These are phyloP conservation scores for Syngnathus floridae DNA, from an alignment of 2,113 vertebrate species.

Conservation along the genomic window DNA sequence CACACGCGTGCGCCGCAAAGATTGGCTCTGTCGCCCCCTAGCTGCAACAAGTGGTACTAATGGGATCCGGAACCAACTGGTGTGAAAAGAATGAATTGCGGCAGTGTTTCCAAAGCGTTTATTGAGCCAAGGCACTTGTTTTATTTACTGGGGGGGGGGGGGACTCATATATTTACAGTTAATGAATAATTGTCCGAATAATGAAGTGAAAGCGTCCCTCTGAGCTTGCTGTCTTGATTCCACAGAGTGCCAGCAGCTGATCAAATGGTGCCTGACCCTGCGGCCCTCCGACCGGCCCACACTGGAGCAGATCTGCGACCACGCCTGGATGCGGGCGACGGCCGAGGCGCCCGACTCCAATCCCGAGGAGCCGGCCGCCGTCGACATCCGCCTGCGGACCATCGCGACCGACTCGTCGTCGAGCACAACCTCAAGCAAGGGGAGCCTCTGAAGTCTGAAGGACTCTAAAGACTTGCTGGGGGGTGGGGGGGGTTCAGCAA, in stretches of 20 bases:
- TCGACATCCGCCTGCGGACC: constrained; percentile 83
- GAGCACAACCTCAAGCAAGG: constrained; percentile 95
- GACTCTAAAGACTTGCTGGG: constrained; percentile 58
- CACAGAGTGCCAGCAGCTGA: constrained; percentile 92
- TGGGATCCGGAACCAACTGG: not conserved
- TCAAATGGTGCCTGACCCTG: constrained; percentile 93
- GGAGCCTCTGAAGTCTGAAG: constrained; percentile 83
- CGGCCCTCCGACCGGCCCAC: constrained; percentile 92
- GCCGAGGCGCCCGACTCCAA: constrained; percentile 68
- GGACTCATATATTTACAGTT: too few relatives aligned
- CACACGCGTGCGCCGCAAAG: not conserved
- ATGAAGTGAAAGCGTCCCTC: too few relatives aligned
- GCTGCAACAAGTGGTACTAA: constrained; percentile 24
- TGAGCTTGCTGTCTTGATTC: not conserved
- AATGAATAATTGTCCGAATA: too few relatives aligned
- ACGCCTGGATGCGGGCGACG: constrained; percentile 84
- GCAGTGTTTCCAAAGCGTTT: not conserved
- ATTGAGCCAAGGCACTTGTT: not conserved
- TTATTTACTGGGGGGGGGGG: not conserved
- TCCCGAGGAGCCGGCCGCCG: constrained; percentile 66
- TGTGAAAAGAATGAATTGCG: not conserved
- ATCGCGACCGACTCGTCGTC: constrained; percentile 83
- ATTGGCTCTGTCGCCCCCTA: constrained; percentile 50
- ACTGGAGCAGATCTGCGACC: constrained; percentile 92
- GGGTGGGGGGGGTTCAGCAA: not conserved